Evolutionary conservation across 2,113 vertebrate genomes (phyloP).

Genomic region (Erythrocercus mccallii): DNA sequence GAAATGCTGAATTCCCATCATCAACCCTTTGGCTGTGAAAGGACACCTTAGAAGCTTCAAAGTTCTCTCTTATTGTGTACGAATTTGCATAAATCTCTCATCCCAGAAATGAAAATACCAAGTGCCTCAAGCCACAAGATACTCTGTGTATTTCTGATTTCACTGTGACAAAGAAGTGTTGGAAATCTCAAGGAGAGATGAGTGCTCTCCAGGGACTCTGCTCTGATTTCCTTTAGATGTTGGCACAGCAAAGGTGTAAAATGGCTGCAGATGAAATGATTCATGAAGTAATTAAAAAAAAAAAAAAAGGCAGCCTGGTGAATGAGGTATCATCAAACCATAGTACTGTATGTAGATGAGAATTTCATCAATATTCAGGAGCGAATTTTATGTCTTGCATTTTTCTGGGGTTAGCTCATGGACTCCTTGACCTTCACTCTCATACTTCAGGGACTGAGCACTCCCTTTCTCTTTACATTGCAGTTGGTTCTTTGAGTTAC

Average conservation of each 20-base stretch:
- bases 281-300: background rate
- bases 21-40: background rate
- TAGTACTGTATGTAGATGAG: background rate
- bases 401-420: background rate
- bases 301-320: background rate
- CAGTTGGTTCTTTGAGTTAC: background rate
- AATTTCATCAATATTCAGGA: background rate
- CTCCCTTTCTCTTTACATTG: background rate
- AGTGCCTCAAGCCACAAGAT: conserved; percentile 5
- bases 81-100: conserved; percentile 27
- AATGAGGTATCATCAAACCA: background rate
- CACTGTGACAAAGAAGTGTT: background rate
- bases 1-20: background rate
- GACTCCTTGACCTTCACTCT: background rate
- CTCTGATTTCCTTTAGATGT: background rate
- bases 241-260: background rate
- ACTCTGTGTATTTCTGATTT: background rate
- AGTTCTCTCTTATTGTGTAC: background rate
- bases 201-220: background rate
- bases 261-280: background rate
- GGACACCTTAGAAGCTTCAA: background rate
- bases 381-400: background rate
- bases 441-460: background rate
- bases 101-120: conserved; percentile 25
- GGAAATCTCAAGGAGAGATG: background rate